Evolutionary conservation across 2,888 invertebrate species (phyloP), one percentile per base, ranked within the genome.

Genomic region (Rhagonycha lutea): DNA sequence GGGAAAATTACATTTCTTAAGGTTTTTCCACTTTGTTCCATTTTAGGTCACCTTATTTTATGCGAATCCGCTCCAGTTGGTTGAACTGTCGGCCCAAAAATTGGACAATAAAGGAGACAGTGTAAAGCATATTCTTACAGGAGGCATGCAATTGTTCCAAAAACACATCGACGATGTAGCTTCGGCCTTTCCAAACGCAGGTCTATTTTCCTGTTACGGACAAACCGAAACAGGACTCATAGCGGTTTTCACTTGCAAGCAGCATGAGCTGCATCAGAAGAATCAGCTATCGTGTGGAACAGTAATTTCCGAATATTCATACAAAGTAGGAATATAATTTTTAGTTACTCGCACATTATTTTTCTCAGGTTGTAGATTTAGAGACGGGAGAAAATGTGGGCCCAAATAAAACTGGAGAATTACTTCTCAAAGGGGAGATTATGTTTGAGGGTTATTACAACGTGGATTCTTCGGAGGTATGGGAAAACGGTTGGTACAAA

Each of bases 381-480:
- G 88, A 88, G 14, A 89, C 88, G 0, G 84, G 86, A 74, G 82
- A 88, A 81, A 86, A 88, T 14, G 78, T 85, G 7, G 89, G 89
- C 63, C 88, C 90, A 1, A 88, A 90, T 75, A 81, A 86, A 23
- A 83, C 85, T 3, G 91, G 91, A 12, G 91, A 91, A 80, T 82
- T 91, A 9, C 89, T 90, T 87, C 28, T 90, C 0, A 89, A 89
- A 84, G 88, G 85, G 1, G 77, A 80, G n/a, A 76, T 76, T 47
- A 67, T 80, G 18, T 84, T 86, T 78, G 83, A 88, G 86, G 89
- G 88, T 8, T 91, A 90, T 81, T 88, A 89, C 81, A 88, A 88
- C 68, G 79, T 84, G 72, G 88, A 88, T 7, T 89, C 89, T 0
- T 85, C 84, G 10, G 88, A 88, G 23, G 82, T 86, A 0, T 88